Evolutionary conservation across 2,797 vertebrate species (phyloP), one percentile per base, ranked within the genome.

Genomic region (Tenualosa ilisha): DNA sequence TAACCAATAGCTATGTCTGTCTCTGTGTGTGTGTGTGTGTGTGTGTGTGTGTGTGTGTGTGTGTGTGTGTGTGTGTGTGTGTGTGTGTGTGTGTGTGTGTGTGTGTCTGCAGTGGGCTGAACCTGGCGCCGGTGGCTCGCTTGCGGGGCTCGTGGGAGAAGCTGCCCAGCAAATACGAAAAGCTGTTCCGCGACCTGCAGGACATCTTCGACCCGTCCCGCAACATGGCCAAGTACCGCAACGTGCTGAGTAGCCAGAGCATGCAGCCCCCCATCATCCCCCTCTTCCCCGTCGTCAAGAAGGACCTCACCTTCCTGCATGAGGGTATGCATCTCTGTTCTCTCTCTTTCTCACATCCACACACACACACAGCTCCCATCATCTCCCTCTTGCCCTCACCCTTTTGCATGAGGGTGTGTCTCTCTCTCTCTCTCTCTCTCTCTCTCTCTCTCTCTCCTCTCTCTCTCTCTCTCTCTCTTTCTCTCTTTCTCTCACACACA

Each of bases 171-270:
- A 99, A 99, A 86, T 99, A 99, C 3, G 98, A 99, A 88, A 99
- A 98, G 89, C 97, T 99, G 81, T 97, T 98, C 50, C 92, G 95
- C 87, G 98, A 99, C 93, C 96, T 99, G 86, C 98, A 99, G 92
- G 98, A 99, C 89, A 94, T 99, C 85, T 99, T 99, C 85, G 98
- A 99, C 94, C 98, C 98, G 0, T 99, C 98, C 85, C 96, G 98
- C 92, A 99, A 99, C 93, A 99, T 99, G 98, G 96, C 98, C 88
- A 99, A 99, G 89, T 99, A 99, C 82, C 96, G 98, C 91, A 99
- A 99, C 91, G 96, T 97, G 89, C 96, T 99, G 85, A 98, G 97
- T 95, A 98, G 97, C 95, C 98, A 99, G 92, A 98, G 97, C 92
- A 96, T 98, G 95, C 98, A 99, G 90, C 97, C 97, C 7, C 98